Evolutionary conservation across 1,140 invertebrate genomes (phyloP), one percentile per base, ranked within the genome.

Genomic region (Tetramorium simillimum): DNA sequence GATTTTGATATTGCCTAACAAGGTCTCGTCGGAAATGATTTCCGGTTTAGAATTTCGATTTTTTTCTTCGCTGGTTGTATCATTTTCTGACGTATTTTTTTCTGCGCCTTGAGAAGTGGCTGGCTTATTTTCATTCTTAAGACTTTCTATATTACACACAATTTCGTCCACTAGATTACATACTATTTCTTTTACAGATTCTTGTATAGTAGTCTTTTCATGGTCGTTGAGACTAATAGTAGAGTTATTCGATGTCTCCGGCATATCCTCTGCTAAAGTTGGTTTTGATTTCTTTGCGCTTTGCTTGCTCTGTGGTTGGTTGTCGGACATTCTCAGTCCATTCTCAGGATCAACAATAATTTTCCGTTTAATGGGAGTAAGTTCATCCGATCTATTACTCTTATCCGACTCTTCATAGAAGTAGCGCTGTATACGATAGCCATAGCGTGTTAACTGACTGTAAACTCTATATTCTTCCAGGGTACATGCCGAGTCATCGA

Each of bases 391-490:
- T 80, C 86, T 90, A 33, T 7, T 63, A 14, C 88, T 86, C 18
- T 60, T 86, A 2, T 78, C 80, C 18, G 87, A 56, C 58, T 93
- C 87, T 43, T 94, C 90, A 28, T 90, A 89, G 65, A 89, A 53
- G 89, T 93, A 95, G 77, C 95, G 91, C 75, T 95, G 93, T 62
- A 95, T 87, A 67, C 90, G 91, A 51, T 96, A 97, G 1, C 96
- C 96, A 60, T 95, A 91, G 89, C 95, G 95, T 69, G 95, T 95
- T n/a, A 97, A 93, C 65, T 96, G 96, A 76, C 96, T 95, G 93
- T 96, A 97, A 3, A 97, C 96, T 94, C 96, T 96, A 87, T 97
- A 97, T 92, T 97, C 95, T 16, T 95, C 92, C 16, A 96, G 84
- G 33, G 95, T 94, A 89, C 95, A 96, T 43, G 95, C 93, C 63